Base-by-base conservation (phyloP, 2,113 vertebrate genomes). In the Neomonachus schauinslandi region DNA sequence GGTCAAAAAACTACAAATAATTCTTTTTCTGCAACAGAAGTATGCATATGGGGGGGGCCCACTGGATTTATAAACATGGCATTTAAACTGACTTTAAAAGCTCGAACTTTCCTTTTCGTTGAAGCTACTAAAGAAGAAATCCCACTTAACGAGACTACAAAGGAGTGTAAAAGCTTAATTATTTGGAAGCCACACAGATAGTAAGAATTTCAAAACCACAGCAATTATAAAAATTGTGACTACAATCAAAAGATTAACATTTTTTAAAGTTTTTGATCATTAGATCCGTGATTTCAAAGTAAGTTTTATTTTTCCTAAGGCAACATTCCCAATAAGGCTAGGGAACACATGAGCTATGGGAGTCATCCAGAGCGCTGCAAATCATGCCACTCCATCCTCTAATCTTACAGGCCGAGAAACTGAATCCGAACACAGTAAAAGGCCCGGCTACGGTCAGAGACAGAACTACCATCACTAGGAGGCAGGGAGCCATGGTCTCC, bases 71-170 rank as follows among this genome's bases (percentile, higher is more conserved):
- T 59, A 53, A 93, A 51, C 14, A 10, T 11, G 13, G 63, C 21
- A 87, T 49, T 93, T 79, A 87, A 91, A 33, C 15, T 10, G 31
- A 88, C 21, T 81, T 67, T 55, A 51, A 83, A 82, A 93, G 39
- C 11, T 49, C 15, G 1, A 55, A 31, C 31, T 76, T 71, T 63
- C 46, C 28, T 94, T 74, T 91, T 31, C 61, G 24, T 49, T 55
- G 31, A 33, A 81, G 15, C 81, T 6, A 57, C 15, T 59, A 31
- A 28, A 77, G 67, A 76, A 49, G 16, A 36, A 63, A 79, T 31
- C 13, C 22, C 24, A 51, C 76, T 51, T 42, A 63, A 26, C 15
- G 26, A 33, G 19, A 22, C 59, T 51, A 51, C n/a, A 28, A 82
- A 92, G 76, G 42, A n/a, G 13, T 13, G 11, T 22, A 36, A 12